These are phyloP conservation scores for Nephrotoma appendiculata DNA, from an alignment of 2,888 invertebrate species.

Conservation along the genomic window DNA sequence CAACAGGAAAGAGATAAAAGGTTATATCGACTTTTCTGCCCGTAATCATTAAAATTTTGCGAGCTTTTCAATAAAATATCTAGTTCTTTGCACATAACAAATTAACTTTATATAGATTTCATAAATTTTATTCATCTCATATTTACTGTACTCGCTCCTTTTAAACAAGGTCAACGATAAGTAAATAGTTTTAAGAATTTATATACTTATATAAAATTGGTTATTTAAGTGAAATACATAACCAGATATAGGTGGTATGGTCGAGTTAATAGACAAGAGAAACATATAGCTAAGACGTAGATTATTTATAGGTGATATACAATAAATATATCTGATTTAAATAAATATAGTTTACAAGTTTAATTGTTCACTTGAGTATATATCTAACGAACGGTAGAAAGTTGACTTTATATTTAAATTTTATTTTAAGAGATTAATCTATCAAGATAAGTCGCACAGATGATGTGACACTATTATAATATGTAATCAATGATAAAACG, in stretches of 20 bases:
- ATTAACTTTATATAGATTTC: no score
- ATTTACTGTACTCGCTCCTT: background rate
- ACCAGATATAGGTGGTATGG: background rate
- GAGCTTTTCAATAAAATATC: background rate
- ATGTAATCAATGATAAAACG: background rate
- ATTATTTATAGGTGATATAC: background rate
- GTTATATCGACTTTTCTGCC: background rate
- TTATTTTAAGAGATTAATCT: background rate
- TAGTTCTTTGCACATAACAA: no score
- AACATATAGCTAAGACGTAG: background rate
- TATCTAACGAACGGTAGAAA: background rate
- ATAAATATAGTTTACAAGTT: background rate
- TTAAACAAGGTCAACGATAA: background rate
- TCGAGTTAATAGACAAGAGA: no score
- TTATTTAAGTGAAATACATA: background rate
- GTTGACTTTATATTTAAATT: background rate
- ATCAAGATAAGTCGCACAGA: background rate
- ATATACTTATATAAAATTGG: background rate
- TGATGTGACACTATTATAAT: background rate
- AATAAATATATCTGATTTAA: background rate
- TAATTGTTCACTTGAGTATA: background rate
- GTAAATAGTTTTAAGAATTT: background rate
- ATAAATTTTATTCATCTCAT: no score
- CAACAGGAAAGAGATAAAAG: no score
- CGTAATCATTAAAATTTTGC: background rate